phyloP scores from a whole-genome alignment of 2,113 vertebrate genomes.

The Ailurus styani region DNA sequence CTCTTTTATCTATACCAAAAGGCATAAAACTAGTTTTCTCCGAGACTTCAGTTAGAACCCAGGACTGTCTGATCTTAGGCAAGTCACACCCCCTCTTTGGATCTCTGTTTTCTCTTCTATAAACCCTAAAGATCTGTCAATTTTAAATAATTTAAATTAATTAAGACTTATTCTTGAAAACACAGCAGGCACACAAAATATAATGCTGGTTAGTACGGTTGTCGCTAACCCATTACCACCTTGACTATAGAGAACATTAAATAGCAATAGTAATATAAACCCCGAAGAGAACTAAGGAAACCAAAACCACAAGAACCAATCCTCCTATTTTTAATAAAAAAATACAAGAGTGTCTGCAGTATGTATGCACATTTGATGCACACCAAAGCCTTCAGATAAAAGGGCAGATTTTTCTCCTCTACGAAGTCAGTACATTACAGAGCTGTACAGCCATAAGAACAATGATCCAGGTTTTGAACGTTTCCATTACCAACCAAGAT shows the following conservation, averaged over 20 bases:
- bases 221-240: not conserved
- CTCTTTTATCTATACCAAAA: not conserved
- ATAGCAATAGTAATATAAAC: not conserved
- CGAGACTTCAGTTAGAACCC: not conserved
- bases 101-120: not conserved
- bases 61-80: not conserved
- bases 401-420: not conserved
- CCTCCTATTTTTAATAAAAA: not conserved
- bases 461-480: not conserved
- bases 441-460: not conserved
- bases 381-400: not conserved
- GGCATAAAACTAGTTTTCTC: not conserved
- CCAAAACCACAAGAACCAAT: not conserved
- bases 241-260: not conserved
- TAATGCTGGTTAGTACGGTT: not conserved
- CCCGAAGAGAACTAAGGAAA: not conserved
- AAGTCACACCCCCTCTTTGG: not conserved
- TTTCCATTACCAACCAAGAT: not conserved
- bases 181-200: not conserved
- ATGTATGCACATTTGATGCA: not conserved
- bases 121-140: not conserved
- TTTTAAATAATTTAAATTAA: not conserved
- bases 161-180: conserved; percentile 12
- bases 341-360: not conserved
- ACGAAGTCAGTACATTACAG: not conserved